These are phyloP conservation scores for Urocynchramus pylzowi DNA, from an alignment of 2,113 vertebrate genomes.

Conservation along the genomic window DNA sequence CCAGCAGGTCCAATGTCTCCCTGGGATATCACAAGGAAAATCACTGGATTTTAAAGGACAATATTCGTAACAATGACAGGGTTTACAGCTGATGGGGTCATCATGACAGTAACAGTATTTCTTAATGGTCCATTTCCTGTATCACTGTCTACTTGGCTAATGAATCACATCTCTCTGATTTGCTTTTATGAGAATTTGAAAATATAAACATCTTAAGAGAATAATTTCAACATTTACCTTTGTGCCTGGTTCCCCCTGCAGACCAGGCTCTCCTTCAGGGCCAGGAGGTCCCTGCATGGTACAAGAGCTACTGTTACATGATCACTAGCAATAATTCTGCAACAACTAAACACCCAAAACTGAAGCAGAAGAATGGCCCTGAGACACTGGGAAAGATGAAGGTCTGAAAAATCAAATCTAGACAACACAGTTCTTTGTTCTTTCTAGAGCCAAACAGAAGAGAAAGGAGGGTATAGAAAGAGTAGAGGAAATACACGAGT, in stretches of 20 bases:
- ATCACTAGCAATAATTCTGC: background rate
- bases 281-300: slow-evolving; percentile 83
- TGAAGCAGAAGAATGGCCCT: background rate
- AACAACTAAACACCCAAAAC: background rate
- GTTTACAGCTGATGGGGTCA: background rate
- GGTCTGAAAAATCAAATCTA: background rate
- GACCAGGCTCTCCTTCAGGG: slow-evolving; percentile 84
- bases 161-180: background rate
- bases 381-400: background rate
- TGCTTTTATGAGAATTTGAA: background rate
- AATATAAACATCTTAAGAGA: background rate
- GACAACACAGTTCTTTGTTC: background rate
- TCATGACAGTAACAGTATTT: background rate
- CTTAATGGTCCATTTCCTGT: background rate
- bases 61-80: background rate
- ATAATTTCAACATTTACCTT: slow-evolving; percentile 75
- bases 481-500: background rate
- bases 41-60: background rate
- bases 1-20: slow-evolving; percentile 80
- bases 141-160: background rate
- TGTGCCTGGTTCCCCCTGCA: slow-evolving; percentile 84
- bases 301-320: background rate
- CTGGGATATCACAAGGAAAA: slow-evolving; percentile 63
- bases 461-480: background rate
- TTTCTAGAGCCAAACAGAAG: background rate